Evolutionary conservation across 2,888 invertebrate genomes (phyloP).

Genomic region (Stictocephala bisonia): DNA sequence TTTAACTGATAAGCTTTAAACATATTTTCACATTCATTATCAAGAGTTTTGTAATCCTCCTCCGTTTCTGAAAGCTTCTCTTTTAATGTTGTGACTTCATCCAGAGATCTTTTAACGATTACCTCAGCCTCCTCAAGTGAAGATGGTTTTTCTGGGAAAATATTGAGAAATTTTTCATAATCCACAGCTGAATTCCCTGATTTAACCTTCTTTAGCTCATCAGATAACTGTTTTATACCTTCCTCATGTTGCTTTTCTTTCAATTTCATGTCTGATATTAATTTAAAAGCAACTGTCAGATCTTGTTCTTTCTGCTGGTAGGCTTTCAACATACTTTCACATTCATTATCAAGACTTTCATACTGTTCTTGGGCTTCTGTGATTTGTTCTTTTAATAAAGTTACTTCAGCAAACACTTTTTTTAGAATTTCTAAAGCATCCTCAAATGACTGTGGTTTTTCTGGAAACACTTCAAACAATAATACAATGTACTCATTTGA

Average conservation of each 20-base stretch:
- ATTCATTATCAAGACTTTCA: slow-evolving; percentile 18
- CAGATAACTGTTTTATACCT: too few species aligned
- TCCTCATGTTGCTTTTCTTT: too few species aligned
- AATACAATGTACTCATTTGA: not conserved
- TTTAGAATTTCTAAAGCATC: not conserved
- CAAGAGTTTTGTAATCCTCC: slow-evolving; percentile 8
- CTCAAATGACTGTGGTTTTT: not conserved
- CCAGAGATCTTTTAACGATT: not conserved
- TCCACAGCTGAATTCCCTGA: not conserved
- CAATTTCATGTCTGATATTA: too few species aligned
- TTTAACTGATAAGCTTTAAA: slow-evolving; percentile 5
- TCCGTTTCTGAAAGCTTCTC: slow-evolving; percentile 5
- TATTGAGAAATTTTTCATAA: not conserved
- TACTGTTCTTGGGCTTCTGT: slow-evolving; percentile 18
- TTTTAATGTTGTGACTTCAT: not conserved
- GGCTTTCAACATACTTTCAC: slow-evolving; percentile 16
- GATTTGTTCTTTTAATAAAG: not conserved
- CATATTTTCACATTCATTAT: slow-evolving; percentile 35
- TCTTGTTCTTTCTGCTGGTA: not conserved
- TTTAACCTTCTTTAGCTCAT: too few species aligned
- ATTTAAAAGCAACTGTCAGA: not conserved
- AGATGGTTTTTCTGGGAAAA: not conserved
- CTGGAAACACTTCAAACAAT: not conserved
- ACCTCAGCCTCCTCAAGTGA: not conserved
- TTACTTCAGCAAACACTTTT: not conserved